phyloP scores from a whole-genome alignment of 2,113 vertebrate species.

The Mormyrus lacerda region DNA sequence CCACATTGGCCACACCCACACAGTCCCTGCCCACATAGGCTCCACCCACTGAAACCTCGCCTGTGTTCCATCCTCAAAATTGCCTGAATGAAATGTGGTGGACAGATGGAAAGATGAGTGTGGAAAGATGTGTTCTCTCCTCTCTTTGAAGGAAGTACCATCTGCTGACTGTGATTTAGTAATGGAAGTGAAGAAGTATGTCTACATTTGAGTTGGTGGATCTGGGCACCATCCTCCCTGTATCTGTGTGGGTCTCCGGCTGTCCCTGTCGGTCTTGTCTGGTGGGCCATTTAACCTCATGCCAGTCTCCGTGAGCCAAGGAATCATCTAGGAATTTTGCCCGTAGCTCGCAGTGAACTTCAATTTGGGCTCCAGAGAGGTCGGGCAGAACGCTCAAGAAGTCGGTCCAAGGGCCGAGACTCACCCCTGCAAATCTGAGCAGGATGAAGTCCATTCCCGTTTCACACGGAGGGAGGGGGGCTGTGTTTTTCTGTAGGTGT shows the following conservation, averaged over 20 bases:
- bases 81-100: background rate
- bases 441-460: background rate
- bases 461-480: background rate
- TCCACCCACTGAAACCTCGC: background rate
- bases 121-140: background rate
- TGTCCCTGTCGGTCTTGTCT: background rate
- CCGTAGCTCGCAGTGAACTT: background rate
- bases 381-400: background rate
- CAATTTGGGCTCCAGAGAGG: background rate
- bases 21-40: background rate
- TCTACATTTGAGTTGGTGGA: conserved; percentile 1
- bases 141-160: background rate
- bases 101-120: background rate
- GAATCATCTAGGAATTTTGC: background rate
- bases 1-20: background rate
- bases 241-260: background rate
- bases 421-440: background rate
- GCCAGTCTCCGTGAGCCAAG: background rate
- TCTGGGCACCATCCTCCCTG: background rate
- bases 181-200: conserved; percentile 16
- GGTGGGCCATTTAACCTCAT: background rate
- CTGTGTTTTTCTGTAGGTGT: background rate
- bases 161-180: conserved; percentile 13
- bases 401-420: background rate
- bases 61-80: background rate